A percentile compares a stretch with the other conserved stretches of the same genome.
Conservation (phyloP, 2,888 invertebrate genomes). For the Nesidiocoris tenuis region DNA sequence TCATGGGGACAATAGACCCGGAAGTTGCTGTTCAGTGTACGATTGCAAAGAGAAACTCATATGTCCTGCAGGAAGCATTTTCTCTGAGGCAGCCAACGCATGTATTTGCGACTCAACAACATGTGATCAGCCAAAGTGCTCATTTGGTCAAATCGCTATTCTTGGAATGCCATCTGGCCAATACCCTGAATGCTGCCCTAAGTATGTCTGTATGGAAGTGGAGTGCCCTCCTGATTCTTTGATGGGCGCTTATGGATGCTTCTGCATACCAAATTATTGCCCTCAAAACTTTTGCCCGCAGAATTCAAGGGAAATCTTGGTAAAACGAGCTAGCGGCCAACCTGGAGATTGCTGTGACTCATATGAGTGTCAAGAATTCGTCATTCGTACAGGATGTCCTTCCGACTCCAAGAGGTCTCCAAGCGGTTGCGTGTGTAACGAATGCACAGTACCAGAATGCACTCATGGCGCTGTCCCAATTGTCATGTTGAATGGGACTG, state of each 20-base stretch:
- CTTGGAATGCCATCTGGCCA: too few species aligned
- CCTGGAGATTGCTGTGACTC: neutral
- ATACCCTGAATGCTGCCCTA: neutral
- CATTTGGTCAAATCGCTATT: too few species aligned
- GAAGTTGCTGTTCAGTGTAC: slow-evolving; percentile 1
- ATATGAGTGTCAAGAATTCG: neutral
- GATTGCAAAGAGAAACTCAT: neutral
- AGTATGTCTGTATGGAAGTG: neutral
- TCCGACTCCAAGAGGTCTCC: neutral
- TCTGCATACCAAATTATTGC: slow-evolving; percentile 6
- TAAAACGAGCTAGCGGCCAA: neutral
- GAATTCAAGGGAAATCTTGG: too few species aligned
- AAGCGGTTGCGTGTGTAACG: neutral
- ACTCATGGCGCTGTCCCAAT: neutral
- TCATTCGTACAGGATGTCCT: too few species aligned
- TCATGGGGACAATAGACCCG: neutral
- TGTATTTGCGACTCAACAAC: too few species aligned
- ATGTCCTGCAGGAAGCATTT: too few species aligned
- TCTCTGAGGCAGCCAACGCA: too few species aligned
- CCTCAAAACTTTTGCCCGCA: neutral
- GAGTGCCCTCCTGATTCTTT: neutral
- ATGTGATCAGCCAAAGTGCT: too few species aligned
- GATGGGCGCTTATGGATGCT: slow-evolving; percentile 1
- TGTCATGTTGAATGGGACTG: neutral
- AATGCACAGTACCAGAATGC: neutral